Percentiles rank a stretch among this genome's conserved stretches.
Evolutionary conservation across 2,797 vertebrate genomes (phyloP).

Genomic region (Galagoides demidoff): DNA sequence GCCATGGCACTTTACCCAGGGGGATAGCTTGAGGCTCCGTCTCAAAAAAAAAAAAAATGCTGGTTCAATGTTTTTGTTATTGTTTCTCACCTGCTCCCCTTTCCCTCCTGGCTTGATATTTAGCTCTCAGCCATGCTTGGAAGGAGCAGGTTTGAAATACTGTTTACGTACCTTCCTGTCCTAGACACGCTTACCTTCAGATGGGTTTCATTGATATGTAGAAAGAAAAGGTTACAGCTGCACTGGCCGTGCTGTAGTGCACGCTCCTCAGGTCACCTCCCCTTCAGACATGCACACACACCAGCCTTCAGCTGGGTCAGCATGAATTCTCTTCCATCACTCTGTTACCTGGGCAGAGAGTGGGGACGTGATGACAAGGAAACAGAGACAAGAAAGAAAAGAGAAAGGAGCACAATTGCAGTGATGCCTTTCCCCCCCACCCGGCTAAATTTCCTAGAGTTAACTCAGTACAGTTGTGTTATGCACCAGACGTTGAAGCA

Average conservation of each 20-base stretch:
- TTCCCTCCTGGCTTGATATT: background rate
- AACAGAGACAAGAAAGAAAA: background rate
- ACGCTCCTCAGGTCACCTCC: background rate
- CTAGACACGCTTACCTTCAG: background rate
- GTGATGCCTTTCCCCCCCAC: background rate
- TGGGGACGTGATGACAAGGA: background rate
- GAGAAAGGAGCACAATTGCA: background rate
- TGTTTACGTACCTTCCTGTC: background rate
- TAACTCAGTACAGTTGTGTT: background rate
- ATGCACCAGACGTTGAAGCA: background rate
- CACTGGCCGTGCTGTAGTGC: too few relatives aligned
- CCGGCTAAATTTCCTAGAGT: background rate
- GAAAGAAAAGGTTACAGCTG: background rate
- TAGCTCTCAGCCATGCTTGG: background rate
- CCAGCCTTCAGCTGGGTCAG: background rate
- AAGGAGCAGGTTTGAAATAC: background rate
- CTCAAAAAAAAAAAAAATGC: constrained; percentile 12
- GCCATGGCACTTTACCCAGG: too few relatives aligned
- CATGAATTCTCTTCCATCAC: background rate
- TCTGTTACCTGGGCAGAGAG: background rate
- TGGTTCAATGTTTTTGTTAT: constrained; percentile 10
- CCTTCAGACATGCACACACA: background rate
- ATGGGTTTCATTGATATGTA: background rate
- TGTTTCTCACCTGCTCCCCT: background rate
- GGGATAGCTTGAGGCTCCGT: too few relatives aligned